Conservation (phyloP, 2,113 vertebrate species). For the Ranitomeya imitator region DNA sequence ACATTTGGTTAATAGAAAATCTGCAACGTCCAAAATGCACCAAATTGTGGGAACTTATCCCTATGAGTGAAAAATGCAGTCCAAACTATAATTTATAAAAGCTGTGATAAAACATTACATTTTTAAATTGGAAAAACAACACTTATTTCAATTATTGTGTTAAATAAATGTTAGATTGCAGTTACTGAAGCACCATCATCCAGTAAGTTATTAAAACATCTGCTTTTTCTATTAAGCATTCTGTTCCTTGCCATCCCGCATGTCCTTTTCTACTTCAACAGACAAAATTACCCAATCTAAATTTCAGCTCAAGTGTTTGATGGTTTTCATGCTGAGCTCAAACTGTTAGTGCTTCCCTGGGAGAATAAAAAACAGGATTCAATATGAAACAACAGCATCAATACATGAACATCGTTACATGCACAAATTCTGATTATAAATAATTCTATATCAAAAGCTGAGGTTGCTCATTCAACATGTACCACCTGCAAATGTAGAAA, state of each 20-base stretch:
- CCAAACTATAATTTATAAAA: neutral
- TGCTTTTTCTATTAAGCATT: constrained; percentile 75
- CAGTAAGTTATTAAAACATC: constrained; percentile 80
- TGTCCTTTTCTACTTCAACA: constrained; percentile 82
- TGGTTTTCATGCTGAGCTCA: constrained; percentile 83
- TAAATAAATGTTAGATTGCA: constrained; percentile 55
- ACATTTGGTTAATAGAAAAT: too few species aligned
- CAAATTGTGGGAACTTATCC: too few species aligned
- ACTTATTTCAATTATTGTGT: constrained; percentile 31
- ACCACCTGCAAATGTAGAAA: neutral
- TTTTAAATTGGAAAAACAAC: neutral
- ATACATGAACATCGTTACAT: constrained; percentile 54
- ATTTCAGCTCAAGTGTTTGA: constrained; percentile 86
- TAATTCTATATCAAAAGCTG: constrained; percentile 24
- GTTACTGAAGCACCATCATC: constrained; percentile 70
- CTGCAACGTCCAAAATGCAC: too few species aligned
- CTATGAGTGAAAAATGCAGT: neutral
- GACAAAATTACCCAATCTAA: constrained; percentile 85
- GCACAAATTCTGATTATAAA: constrained; percentile 53
- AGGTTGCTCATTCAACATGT: constrained; percentile 9
- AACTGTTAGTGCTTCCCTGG: constrained; percentile 82
- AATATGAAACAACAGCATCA: constrained; percentile 83
- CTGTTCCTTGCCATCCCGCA: constrained; percentile 74
- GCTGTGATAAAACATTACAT: neutral
- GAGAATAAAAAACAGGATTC: constrained; percentile 80